A percentile compares a stretch with the other conserved stretches of the same genome.
Conservation (phyloP, 1,140 invertebrate species). For the Dufourea novaeangliae region DNA sequence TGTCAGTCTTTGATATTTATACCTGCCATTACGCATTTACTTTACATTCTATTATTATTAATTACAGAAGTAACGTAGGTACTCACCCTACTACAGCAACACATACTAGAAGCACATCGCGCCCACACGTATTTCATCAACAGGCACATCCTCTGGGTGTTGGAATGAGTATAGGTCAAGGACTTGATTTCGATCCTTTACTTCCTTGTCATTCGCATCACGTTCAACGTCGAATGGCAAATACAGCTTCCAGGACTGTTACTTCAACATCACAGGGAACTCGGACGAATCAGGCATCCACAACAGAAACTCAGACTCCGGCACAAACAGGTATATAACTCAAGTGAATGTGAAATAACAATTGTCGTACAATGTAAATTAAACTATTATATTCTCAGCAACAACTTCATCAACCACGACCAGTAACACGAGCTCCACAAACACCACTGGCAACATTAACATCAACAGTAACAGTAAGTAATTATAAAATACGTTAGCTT, state of each 20-base stretch:
- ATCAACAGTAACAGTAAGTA: conserved; percentile 31
- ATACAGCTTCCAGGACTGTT: conserved; percentile 48
- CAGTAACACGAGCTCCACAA: conserved; percentile 44
- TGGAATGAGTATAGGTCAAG: conserved; percentile 77
- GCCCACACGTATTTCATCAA: conserved; percentile 84
- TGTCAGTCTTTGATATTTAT: no score
- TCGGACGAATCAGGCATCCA: conserved; percentile 62
- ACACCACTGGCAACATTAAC: conserved; percentile 34
- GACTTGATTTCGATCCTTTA: conserved; percentile 85
- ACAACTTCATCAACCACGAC: conserved; percentile 55
- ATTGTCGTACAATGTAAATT: no score
- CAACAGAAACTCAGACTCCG: conserved; percentile 60
- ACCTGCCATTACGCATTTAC: no score
- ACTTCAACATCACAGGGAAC: conserved; percentile 64
- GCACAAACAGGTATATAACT: conserved; percentile 56
- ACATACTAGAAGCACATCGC: conserved; percentile 85
- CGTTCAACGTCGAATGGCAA: conserved; percentile 73
- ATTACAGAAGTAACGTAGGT: conserved; percentile 82
- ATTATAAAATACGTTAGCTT: neutral
- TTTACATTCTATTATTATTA: conserved; percentile 1
- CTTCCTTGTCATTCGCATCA: conserved; percentile 87
- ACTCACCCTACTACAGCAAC: conserved; percentile 87
- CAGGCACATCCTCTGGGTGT: conserved; percentile 73
- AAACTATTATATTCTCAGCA: conserved; percentile 38
- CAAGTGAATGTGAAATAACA: neutral